phyloP scores from a whole-genome alignment of 2,797 vertebrate species.

The Mionectes olivaceus region DNA sequence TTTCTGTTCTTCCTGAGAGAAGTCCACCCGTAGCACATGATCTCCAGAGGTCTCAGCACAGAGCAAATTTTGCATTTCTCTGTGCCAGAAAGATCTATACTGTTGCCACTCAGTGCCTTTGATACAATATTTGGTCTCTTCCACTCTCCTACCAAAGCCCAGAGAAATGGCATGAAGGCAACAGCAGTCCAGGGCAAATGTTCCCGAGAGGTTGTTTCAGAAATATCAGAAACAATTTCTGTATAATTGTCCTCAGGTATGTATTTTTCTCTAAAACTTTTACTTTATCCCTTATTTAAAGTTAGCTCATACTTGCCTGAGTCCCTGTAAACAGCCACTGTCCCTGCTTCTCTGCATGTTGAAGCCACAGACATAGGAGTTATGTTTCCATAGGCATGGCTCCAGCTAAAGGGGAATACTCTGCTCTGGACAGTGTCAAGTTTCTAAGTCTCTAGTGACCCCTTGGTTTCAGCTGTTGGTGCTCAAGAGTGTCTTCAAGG shows the following conservation, averaged over 20 bases:
- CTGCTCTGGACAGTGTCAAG: neutral
- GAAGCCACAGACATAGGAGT: rapidly evolving
- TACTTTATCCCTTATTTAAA: neutral
- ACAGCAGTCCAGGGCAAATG: neutral
- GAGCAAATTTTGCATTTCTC: neutral
- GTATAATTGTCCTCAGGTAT: rapidly evolving
- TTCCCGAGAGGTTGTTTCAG: neutral
- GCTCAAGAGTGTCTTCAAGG: neutral
- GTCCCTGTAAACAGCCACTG: neutral
- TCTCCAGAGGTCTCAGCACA: neutral
- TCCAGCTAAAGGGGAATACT: neutral
- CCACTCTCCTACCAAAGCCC: neutral
- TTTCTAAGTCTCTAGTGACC: neutral
- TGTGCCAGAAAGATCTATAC: neutral
- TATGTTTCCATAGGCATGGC: neutral
- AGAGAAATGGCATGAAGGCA: neutral
- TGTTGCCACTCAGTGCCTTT: neutral
- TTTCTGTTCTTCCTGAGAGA: slow-evolving; percentile 4
- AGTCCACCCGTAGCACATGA: rapidly evolving
- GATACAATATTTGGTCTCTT: neutral
- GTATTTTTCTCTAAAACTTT: neutral
- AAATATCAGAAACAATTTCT: neutral
- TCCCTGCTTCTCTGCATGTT: neutral
- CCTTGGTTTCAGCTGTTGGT: neutral
- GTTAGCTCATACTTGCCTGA: neutral